These are phyloP conservation scores for Alligator mississippiensis DNA, from an alignment of 2,113 vertebrate species.

Conservation along the genomic window DNA sequence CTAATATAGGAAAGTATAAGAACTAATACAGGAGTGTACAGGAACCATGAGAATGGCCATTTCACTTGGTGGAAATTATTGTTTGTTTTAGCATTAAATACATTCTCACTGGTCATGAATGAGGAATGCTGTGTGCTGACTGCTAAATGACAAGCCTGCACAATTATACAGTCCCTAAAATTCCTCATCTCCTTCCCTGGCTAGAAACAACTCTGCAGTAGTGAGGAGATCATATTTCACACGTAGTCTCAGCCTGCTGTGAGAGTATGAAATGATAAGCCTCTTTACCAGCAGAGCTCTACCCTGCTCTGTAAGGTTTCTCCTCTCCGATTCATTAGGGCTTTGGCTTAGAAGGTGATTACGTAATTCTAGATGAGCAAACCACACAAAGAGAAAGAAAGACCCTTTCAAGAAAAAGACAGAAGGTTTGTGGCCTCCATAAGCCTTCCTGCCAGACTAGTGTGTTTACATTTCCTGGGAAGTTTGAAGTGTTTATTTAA, in stretches of 20 bases:
- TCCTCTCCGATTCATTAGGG: conserved; percentile 10
- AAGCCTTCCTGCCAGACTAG: conserved; percentile 3
- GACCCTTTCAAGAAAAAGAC: neutral
- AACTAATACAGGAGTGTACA: too few species aligned
- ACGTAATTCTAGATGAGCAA: conserved; percentile 21
- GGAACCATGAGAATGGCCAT: neutral
- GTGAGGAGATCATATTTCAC: neutral
- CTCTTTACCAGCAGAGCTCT: neutral
- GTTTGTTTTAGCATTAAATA: neutral
- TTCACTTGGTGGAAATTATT: neutral
- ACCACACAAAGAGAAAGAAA: conserved; percentile 10
- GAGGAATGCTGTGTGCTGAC: neutral
- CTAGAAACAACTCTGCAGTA: neutral
- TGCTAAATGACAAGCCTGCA: neutral
- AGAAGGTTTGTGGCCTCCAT: conserved; percentile 14
- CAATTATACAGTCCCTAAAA: neutral
- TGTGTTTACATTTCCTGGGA: conserved; percentile 51
- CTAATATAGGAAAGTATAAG: neutral
- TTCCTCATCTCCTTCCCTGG: neutral
- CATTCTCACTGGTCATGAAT: neutral
- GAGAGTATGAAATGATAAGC: neutral
- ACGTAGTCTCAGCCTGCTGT: neutral
- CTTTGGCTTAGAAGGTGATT: conserved; percentile 46
- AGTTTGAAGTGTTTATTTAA: conserved; percentile 41
- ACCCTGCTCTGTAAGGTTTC: neutral